These are phyloP conservation scores for Plutella xylostella DNA, from an alignment of 2,888 invertebrate genomes.

Conservation along the genomic window DNA sequence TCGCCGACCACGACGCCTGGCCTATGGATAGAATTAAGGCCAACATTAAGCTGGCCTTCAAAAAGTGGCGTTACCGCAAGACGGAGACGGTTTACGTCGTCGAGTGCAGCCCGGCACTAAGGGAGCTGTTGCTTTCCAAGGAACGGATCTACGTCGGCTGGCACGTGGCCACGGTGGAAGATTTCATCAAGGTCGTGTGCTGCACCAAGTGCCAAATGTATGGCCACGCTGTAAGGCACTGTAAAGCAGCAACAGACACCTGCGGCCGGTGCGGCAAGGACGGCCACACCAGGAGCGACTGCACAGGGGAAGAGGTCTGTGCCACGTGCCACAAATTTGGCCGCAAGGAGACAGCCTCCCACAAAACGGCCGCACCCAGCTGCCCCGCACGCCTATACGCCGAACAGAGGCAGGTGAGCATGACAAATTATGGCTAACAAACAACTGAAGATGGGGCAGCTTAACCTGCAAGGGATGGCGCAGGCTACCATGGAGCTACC, in stretches of 20 bases:
- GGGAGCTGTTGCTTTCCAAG: not conserved
- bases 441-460: constrained; percentile 6
- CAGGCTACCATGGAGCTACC: constrained; percentile 11
- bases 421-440: not conserved
- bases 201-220: constrained; percentile 26
- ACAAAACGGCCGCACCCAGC: constrained; percentile 14
- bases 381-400: constrained; percentile 17
- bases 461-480: constrained; percentile 11
- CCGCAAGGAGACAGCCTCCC: constrained; percentile 3
- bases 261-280: constrained; percentile 21
- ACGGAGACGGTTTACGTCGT: constrained; percentile 7
- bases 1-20: constrained; percentile 9
- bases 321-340: not conserved
- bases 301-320: not conserved
- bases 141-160: constrained; percentile 15
- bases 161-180: constrained; percentile 12
- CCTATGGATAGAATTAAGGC: not conserved
- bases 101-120: constrained; percentile 9
- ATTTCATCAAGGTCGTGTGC: constrained; percentile 16
- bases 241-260: constrained; percentile 5
- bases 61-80: not conserved
- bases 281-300: constrained; percentile 14
- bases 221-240: constrained; percentile 25
- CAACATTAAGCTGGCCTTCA: not conserved
- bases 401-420: not conserved